Evolutionary conservation across 1,140 invertebrate species (phyloP).

Genomic region (Caenorhabditis elegans): DNA sequence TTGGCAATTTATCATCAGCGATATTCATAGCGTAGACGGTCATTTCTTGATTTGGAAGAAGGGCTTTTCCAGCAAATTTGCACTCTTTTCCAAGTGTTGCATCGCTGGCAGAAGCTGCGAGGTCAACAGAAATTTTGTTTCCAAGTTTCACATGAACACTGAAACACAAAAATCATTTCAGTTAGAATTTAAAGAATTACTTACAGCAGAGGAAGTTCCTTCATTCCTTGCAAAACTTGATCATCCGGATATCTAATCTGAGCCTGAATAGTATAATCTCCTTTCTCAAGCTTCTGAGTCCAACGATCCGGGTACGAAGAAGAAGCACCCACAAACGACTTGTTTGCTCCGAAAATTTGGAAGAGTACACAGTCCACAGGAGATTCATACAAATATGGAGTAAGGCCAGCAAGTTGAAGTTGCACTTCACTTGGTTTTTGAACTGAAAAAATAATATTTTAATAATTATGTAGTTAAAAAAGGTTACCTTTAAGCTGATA

Average conservation of each 20-base stretch:
- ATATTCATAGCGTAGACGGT: neutral
- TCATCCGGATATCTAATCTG: conserved; percentile 86
- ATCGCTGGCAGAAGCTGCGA: neutral
- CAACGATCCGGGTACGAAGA: conserved; percentile 88
- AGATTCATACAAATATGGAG: conserved; percentile 85
- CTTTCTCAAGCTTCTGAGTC: conserved; percentile 84
- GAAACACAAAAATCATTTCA: neutral
- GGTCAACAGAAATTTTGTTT: neutral
- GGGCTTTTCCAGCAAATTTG: conserved; percentile 5
- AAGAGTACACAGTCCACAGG: conserved; percentile 93
- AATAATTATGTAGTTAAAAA: conserved; percentile 23
- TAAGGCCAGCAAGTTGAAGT: conserved; percentile 74
- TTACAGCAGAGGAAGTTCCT: conserved; percentile 73
- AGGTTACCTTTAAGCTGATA: conserved; percentile 75
- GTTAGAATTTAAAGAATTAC: conserved; percentile 8
- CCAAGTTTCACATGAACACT: neutral
- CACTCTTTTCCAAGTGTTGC: neutral
- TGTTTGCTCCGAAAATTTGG: conserved; percentile 81
- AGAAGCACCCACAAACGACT: conserved; percentile 80
- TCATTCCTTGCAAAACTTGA: conserved; percentile 81
- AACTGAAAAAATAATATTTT: conserved; percentile 70
- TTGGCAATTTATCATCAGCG: conserved; percentile 5
- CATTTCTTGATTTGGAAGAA: conserved; percentile 22
- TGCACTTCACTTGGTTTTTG: conserved; percentile 51
- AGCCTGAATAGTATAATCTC: conserved; percentile 84